A percentile compares a stretch with the other conserved stretches of the same genome.
These are phyloP conservation scores for Muscicapa adusta DNA, from an alignment of 2,113 vertebrate species.

Conservation along the genomic window DNA sequence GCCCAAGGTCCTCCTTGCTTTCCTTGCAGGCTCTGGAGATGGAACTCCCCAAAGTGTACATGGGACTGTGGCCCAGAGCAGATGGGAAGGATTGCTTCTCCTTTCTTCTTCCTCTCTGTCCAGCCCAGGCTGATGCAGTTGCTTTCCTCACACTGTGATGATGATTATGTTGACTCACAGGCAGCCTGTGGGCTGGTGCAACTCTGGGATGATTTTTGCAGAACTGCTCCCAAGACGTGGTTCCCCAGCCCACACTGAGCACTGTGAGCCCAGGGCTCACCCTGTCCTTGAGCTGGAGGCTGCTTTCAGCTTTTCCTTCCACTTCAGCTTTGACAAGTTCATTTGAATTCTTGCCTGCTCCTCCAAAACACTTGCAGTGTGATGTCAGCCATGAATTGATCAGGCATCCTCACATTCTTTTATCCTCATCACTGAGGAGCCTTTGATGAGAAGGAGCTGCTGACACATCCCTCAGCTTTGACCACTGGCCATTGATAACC, in stretches of 20 bases:
- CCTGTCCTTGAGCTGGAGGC: neutral
- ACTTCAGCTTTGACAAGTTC: neutral
- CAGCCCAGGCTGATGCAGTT: neutral
- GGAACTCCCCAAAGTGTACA: fast-evolving
- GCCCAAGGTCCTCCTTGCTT: neutral
- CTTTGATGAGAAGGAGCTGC: neutral
- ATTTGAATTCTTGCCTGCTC: neutral
- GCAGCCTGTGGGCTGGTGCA: neutral
- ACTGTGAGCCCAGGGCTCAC: neutral
- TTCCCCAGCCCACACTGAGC: neutral
- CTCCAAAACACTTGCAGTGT: neutral
- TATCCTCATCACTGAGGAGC: neutral
- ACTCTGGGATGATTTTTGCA: neutral
- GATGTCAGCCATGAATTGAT: neutral
- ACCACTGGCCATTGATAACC: neutral
- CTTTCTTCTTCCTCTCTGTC: slow-evolving; percentile 46
- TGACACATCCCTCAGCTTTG: neutral
- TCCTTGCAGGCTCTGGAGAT: neutral
- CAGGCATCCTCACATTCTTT: neutral
- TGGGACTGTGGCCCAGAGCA: fast-evolving
- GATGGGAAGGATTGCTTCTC: slow-evolving; percentile 30
- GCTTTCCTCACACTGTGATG: neutral
- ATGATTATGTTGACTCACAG: neutral
- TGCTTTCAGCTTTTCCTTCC: neutral
- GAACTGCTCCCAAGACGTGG: neutral